phyloP scores from a whole-genome alignment of 2,888 invertebrate genomes.

The Pristionchus mayeri region DNA sequence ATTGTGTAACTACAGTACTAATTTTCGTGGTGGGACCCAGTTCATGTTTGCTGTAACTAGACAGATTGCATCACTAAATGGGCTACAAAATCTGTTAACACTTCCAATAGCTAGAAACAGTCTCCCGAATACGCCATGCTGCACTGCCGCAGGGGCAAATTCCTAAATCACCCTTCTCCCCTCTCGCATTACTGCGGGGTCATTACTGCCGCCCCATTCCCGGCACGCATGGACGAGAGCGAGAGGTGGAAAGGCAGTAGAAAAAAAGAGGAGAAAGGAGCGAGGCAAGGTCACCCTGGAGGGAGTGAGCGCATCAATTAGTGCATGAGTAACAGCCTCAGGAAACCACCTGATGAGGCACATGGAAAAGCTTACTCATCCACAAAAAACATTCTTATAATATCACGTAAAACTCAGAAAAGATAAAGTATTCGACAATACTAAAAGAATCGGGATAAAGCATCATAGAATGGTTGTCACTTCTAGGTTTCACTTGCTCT shows the following conservation, averaged over 20 bases:
- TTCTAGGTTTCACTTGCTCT: background rate
- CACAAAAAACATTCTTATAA: too few relatives aligned
- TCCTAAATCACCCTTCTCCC: background rate
- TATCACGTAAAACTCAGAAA: too few relatives aligned
- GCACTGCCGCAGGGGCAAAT: too few relatives aligned
- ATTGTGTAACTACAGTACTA: too few relatives aligned
- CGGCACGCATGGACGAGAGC: constrained; percentile 23
- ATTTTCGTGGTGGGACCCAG: too few relatives aligned
- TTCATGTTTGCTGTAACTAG: too few relatives aligned
- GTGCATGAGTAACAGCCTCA: background rate
- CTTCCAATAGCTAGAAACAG: background rate
- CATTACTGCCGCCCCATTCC: background rate
- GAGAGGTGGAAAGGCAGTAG: background rate
- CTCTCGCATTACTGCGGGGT: background rate
- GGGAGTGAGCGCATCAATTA: too few relatives aligned
- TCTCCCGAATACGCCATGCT: background rate
- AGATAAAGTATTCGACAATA: too few relatives aligned
- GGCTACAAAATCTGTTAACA: background rate
- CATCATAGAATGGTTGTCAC: background rate
- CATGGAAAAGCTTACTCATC: too few relatives aligned
- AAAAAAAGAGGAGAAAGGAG: background rate
- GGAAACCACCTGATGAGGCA: too few relatives aligned
- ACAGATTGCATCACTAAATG: background rate
- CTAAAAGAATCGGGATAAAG: too few relatives aligned
- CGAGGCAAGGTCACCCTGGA: background rate